Base-by-base conservation (phyloP, 1,140 invertebrate species). In the Alviniconcha marisindica region DNA sequence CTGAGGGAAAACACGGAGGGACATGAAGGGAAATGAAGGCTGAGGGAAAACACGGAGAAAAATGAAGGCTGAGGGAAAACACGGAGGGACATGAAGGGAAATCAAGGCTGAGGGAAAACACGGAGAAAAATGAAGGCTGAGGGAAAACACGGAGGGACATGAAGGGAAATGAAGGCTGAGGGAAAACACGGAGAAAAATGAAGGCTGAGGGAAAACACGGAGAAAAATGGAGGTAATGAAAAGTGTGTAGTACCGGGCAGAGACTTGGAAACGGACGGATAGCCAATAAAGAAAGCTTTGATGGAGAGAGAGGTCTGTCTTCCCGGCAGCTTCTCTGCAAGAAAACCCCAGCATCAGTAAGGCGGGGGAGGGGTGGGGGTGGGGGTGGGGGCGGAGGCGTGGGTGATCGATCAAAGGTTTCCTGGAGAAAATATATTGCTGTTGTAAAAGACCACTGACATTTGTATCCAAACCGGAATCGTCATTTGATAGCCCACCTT, bases 241-340 rank as follows among this genome's bases (percentile, higher is more conserved):
- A 44, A 38, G 40, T 15, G 40, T 14, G 28, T 7, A 51, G 38
- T 69, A 80, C 78, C 78, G 10, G 78, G 78, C 5, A 31, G n/a
- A 3, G 78, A 66, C 36, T 44, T 80, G 56, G 56, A 0, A 21
- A 80, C 78, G 15, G 78, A 33, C 7, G 54, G 78, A 38, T 78
- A 84, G 36, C 83, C 83, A 36, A 84, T 54, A 33, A 51, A 63
- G 40, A 84, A 81, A 44, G 71, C 78, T 38, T 81, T 84, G 73
- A 80, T 80, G 73, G 48, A 63, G 54, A 84, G 63, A 3, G 54
- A 77, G 15, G 21, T 69, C 31, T 84, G 79, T n/a, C 38, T 73
- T 15, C 86, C 84, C 18, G 84, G 82, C 60, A 87, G 60, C 42
- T 74, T 60, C 63, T 88, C 87, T 88, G 84, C 69, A 86, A 86